phyloP scores from a whole-genome alignment of 1,140 invertebrate genomes.

The Drosophila nigromelanica region DNA sequence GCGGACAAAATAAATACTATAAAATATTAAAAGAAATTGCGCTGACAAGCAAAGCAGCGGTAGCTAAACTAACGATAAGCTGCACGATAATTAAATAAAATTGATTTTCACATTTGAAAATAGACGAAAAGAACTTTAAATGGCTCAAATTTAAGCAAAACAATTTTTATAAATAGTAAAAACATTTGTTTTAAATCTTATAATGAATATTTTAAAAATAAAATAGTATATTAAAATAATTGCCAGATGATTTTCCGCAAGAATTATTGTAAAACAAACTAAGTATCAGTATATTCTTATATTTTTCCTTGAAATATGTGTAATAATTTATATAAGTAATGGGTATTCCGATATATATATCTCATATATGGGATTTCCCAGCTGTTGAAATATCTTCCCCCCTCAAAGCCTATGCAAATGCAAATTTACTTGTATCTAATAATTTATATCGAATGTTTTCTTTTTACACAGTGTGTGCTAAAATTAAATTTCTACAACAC shows the following conservation, averaged over 20 bases:
- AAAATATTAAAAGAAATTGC: conserved; percentile 51
- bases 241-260: too few relatives aligned
- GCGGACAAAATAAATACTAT: conserved; percentile 47
- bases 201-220: background rate
- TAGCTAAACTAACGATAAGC: conserved; percentile 15
- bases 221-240: background rate
- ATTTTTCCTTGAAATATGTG: too few relatives aligned
- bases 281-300: too few relatives aligned
- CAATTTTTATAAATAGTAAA: background rate
- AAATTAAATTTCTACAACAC: conserved; percentile 48
- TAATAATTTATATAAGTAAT: too few relatives aligned
- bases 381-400: too few relatives aligned
- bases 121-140: background rate
- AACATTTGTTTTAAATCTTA: background rate
- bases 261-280: too few relatives aligned
- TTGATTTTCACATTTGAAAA: too few relatives aligned
- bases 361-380: too few relatives aligned
- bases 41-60: conserved; percentile 5
- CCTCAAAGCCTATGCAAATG: background rate
- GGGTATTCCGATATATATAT: too few relatives aligned
- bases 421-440: conserved; percentile 25
- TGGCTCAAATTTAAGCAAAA: background rate
- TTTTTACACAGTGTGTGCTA: conserved; percentile 37
- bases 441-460: conserved; percentile 34
- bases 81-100: conserved; percentile 14